Conservation (phyloP, 2,113 vertebrate species). For the Amia ocellicauda region DNA sequence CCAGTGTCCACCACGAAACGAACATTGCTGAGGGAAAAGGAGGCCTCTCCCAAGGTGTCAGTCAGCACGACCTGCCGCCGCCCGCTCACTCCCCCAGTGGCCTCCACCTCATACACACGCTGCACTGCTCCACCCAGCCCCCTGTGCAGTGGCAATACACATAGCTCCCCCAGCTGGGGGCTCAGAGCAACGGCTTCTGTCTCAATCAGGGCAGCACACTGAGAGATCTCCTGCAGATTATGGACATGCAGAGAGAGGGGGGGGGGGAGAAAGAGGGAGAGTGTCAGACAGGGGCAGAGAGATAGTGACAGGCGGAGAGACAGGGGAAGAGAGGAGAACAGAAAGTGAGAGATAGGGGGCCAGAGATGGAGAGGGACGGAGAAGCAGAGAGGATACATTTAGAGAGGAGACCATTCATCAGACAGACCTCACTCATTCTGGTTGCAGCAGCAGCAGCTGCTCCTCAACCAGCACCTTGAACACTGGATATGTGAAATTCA, state of each 20-base stretch:
- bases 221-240: slow-evolving; percentile 62
- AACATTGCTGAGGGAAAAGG: slow-evolving; percentile 75
- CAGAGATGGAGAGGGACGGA: background rate
- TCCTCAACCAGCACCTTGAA: too few species aligned
- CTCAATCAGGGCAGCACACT: slow-evolving; percentile 68
- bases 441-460: too few species aligned
- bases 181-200: slow-evolving; percentile 61
- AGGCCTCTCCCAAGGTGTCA: slow-evolving; percentile 78
- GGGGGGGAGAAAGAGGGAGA: background rate
- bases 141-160: slow-evolving; percentile 69
- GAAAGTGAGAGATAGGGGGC: too few species aligned
- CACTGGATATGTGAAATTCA: too few species aligned
- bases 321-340: too few species aligned
- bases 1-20: slow-evolving; percentile 84
- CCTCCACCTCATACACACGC: slow-evolving; percentile 65
- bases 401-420: background rate
- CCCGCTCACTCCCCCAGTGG: slow-evolving; percentile 7
- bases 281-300: background rate
- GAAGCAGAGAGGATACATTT: background rate
- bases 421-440: too few species aligned
- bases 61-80: slow-evolving; percentile 72
- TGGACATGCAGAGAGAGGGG: background rate
- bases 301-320: too few species aligned
- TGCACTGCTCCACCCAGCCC: slow-evolving; percentile 57
- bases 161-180: slow-evolving; percentile 60